A percentile compares a stretch with the other conserved stretches of the same genome.
Evolutionary conservation across 2,797 vertebrate genomes (phyloP).

Genomic region (Pipistrellus kuhlii): DNA sequence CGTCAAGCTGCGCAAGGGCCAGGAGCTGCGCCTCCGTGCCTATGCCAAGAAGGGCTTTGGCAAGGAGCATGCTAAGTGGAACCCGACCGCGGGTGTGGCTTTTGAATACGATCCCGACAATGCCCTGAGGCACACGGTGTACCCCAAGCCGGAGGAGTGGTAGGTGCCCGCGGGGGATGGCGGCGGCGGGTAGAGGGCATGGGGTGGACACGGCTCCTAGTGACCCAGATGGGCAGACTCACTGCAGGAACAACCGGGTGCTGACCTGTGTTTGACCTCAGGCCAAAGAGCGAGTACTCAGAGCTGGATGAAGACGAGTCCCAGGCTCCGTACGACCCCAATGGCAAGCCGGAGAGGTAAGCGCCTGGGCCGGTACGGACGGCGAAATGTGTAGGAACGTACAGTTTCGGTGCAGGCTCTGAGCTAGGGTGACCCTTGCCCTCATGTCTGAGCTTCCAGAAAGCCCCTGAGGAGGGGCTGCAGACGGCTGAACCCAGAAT

Average conservation of each 20-base stretch:
- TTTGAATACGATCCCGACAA: slow-evolving; percentile 99
- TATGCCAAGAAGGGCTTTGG: slow-evolving; percentile 99
- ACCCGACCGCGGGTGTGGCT: slow-evolving; percentile 97
- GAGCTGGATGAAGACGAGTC: slow-evolving; percentile 98
- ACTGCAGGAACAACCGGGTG: fast-evolving
- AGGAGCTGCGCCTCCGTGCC: slow-evolving; percentile 95
- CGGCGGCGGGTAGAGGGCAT: not conserved
- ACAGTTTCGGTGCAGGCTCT: too few species aligned
- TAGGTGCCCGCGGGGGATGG: slow-evolving; percentile 76
- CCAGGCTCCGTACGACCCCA: slow-evolving; percentile 96
- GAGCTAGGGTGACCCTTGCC: too few species aligned
- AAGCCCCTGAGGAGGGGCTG: too few species aligned
- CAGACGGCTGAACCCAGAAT: too few species aligned
- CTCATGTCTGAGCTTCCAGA: too few species aligned
- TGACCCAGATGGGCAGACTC: not conserved
- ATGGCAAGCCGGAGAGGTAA: slow-evolving; percentile 97
- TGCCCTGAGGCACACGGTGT: slow-evolving; percentile 96
- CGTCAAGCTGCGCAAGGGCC: slow-evolving; percentile 98
- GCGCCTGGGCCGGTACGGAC: not conserved
- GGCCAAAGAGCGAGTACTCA: slow-evolving; percentile 99
- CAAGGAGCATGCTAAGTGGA: slow-evolving; percentile 99
- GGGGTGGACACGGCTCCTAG: not conserved
- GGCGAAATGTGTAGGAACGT: not conserved
- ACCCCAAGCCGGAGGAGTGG: slow-evolving; percentile 98
- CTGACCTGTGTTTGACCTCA: slow-evolving; percentile 81